Percentiles rank a stretch among this genome's conserved stretches.
These are phyloP conservation scores for Takifugu flavidus DNA, from an alignment of 2,113 vertebrate genomes.

Conservation along the genomic window DNA sequence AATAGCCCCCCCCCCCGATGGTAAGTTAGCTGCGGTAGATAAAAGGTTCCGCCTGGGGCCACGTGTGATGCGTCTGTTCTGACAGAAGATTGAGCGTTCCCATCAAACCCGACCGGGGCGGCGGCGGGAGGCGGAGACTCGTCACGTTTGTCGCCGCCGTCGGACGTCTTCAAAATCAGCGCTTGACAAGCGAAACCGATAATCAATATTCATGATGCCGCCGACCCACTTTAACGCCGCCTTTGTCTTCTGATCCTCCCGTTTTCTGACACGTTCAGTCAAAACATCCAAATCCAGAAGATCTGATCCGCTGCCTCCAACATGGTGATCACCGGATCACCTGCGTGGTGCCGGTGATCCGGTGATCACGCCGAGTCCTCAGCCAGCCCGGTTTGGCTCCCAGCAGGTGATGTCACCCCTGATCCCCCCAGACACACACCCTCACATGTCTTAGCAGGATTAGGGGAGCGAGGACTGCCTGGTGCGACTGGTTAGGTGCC, in stretches of 20 bases:
- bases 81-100: conserved; percentile 49
- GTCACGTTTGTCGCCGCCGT: conserved; percentile 9
- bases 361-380: too few relatives aligned
- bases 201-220: conserved; percentile 38
- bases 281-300: conserved; percentile 1
- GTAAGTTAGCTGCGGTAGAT: conserved; percentile 42
- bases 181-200: conserved; percentile 43
- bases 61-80: conserved; percentile 46
- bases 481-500: background rate
- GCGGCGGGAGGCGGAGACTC: conserved; percentile 3
- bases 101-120: conserved; percentile 3
- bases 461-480: background rate
- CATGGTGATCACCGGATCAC: too few relatives aligned
- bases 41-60: conserved; percentile 52
- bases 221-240: too few relatives aligned
- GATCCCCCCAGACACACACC: background rate
- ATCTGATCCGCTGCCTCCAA: too few relatives aligned
- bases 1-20: conserved; percentile 25
- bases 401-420: background rate
- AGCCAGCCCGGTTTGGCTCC: too few relatives aligned
- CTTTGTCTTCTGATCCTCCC: too few relatives aligned
- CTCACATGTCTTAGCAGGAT: background rate
- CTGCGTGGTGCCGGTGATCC: too few relatives aligned
- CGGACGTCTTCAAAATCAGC: conserved; percentile 27
- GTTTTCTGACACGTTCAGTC: background rate